These are phyloP conservation scores for Sycophila texana DNA, from an alignment of 2,888 invertebrate species.

Conservation along the genomic window DNA sequence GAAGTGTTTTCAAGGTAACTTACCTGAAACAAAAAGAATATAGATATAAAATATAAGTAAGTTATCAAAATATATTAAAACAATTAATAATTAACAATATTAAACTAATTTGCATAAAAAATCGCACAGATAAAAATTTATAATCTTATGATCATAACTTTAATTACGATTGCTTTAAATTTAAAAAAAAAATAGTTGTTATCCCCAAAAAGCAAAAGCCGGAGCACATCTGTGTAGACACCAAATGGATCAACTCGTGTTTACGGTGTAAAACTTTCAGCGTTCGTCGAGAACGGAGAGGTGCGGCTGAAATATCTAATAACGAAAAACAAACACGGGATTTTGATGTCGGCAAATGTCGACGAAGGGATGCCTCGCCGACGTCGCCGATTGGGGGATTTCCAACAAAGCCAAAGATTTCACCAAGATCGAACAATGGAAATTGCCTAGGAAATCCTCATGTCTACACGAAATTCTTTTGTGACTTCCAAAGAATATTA, in stretches of 20 bases:
- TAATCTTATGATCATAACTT: no score
- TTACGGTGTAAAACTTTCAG: neutral
- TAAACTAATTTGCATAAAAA: no score
- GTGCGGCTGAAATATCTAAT: slow-evolving; percentile 57
- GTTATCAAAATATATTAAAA: no score
- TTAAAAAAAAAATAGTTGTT: neutral
- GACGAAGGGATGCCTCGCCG: slow-evolving; percentile 24
- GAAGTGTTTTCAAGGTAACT: neutral
- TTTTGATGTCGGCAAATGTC: slow-evolving; percentile 48
- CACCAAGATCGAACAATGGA: slow-evolving; percentile 51
- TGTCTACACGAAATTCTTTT: slow-evolving; percentile 6
- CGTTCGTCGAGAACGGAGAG: slow-evolving; percentile 15
- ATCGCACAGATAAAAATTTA: no score
- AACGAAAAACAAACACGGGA: slow-evolving; percentile 63
- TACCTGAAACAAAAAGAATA: slow-evolving; percentile 39
- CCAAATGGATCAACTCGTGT: no score
- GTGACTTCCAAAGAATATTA: no score
- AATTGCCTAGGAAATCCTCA: slow-evolving; percentile 52
- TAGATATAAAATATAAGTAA: neutral
- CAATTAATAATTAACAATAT: no score
- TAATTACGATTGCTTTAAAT: no score
- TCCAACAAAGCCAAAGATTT: slow-evolving; percentile 53
- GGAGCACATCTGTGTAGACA: no score
- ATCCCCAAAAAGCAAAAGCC: no score
- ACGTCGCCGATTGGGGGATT: slow-evolving; percentile 59